Evolutionary conservation across 2,797 vertebrate genomes (phyloP), one percentile per base, ranked within the genome.

Genomic region (Anguilla marmorata): DNA sequence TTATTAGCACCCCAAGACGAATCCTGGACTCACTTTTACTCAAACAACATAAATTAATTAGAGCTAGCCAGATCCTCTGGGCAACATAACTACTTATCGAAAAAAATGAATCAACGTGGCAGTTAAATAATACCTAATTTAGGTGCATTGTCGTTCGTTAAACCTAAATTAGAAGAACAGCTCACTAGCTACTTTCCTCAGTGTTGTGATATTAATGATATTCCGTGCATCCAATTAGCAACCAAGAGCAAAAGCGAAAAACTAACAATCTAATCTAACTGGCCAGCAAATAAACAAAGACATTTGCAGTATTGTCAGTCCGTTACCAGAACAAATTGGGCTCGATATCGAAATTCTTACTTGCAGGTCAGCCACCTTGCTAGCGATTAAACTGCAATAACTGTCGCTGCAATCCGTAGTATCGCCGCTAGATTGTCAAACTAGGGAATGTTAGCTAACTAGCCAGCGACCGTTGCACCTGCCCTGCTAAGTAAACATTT

Each of bases 381-480:
- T 74, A 12, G 63, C 83, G 12, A 45, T 82, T 37, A 45, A 74
- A 80, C 5, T 24, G 54, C 56, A 30, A 72, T 76, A 50, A 85
- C 86, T 63, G 84, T 86, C 85, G 79, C 33, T n/a, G 85, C 88
- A 48, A 63, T 63, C 83, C 50, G 69, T 45, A 48, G 58, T 52
- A 41, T 3, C 24, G 83, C 48, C 2, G 24, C 48, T 69, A n/a
- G 33, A 80, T 56, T 85, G n/a, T 41, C 12, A 56, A 82, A 50
- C 86, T 76, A 45, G 19, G 3, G 56, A 58, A 58, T 76, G 54
- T 84, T 76, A 56, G 82, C 52, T 60, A 60, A n/a, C 85, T 30
- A 63, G n/a, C 21, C 76, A 87, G n/a, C 52, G 76, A 45, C 58
- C 7, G 37, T 82, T 93, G 92, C 94, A 95, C 93, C 94, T 95